These are phyloP conservation scores for Limnothrissa miodon DNA, from an alignment of 2,113 vertebrate species.

Conservation along the genomic window DNA sequence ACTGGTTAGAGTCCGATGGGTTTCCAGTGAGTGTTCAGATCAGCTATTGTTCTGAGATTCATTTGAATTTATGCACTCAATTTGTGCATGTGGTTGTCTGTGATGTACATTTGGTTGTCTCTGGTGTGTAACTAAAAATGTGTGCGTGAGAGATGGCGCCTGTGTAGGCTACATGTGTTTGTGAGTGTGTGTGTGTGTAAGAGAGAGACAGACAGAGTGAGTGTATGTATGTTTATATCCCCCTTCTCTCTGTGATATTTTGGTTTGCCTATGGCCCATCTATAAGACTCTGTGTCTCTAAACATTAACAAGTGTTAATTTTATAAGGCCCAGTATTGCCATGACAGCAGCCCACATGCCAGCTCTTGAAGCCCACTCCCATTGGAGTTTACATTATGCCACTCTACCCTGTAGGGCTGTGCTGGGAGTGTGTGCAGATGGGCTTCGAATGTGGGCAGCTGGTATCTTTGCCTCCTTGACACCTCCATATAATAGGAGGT, in stretches of 20 bases:
- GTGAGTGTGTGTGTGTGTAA: not conserved
- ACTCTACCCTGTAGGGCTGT: not conserved
- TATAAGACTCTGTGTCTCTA: not conserved
- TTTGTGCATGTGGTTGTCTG: too few relatives aligned
- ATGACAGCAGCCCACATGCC: not conserved
- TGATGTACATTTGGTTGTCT: not conserved
- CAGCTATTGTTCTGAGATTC: not conserved
- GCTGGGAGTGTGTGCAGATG: not conserved
- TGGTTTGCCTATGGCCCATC: not conserved
- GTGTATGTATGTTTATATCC: not conserved
- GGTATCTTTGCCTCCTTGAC: not conserved
- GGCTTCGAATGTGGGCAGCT: conserved; percentile 1
- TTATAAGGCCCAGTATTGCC: not conserved
- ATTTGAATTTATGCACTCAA: not conserved
- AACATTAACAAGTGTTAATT: not conserved
- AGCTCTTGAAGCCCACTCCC: not conserved
- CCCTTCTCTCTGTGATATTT: not conserved
- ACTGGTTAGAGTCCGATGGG: not conserved
- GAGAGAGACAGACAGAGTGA: too few relatives aligned
- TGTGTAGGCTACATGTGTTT: too few relatives aligned
- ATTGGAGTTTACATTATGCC: not conserved
- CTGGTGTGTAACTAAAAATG: not conserved
- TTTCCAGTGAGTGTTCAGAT: not conserved
- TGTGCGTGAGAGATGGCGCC: too few relatives aligned
- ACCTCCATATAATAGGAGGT: conserved; percentile 11